These are phyloP conservation scores for Pogona vitticeps DNA, from an alignment of 2,113 vertebrate species.

Conservation along the genomic window DNA sequence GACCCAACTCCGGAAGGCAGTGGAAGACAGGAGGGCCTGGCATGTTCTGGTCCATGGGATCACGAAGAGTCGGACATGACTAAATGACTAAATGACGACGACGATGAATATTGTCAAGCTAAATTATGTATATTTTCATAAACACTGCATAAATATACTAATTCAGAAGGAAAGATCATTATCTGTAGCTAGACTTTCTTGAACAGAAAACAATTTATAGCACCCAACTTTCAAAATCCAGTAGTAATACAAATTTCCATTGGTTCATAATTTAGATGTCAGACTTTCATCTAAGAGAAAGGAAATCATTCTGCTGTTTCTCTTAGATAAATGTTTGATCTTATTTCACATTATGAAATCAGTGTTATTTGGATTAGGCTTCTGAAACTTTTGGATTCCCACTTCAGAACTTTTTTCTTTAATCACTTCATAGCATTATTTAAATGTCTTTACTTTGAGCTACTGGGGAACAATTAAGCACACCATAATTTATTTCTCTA, in stretches of 20 bases:
- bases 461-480: constrained; percentile 31
- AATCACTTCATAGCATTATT: constrained; percentile 27
- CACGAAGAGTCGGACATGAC: no score
- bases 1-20: no score
- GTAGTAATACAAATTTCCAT: neutral
- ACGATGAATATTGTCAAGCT: neutral
- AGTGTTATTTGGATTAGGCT: neutral
- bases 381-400: neutral
- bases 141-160: neutral
- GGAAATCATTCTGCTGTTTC: neutral
- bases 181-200: neutral
- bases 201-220: neutral
- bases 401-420: neutral
- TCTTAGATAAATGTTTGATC: constrained; percentile 6
- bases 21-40: no score
- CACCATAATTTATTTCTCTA: constrained; percentile 23
- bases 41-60: no score
- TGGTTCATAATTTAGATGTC: neutral
- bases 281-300: constrained; percentile 15
- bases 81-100: no score
- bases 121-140: neutral
- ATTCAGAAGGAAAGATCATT: neutral
- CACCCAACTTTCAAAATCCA: neutral
- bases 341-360: constrained; percentile 14
- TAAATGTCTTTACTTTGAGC: constrained; percentile 25